Evolutionary conservation across 2,888 invertebrate species (phyloP), one percentile per base, ranked within the genome.

Genomic region (Portevinia maculata): DNA sequence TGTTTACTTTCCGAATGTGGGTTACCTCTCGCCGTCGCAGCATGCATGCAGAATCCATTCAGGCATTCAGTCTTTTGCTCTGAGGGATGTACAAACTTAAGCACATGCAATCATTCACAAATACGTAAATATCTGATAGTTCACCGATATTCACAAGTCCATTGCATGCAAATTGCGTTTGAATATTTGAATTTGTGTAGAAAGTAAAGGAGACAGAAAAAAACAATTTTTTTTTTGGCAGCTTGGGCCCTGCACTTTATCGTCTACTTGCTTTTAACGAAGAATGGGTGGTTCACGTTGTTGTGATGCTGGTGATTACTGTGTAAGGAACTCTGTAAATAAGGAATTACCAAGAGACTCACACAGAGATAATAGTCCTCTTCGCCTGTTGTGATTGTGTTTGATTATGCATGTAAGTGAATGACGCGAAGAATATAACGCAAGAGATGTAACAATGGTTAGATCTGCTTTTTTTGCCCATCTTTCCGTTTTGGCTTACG

Each of bases 161-260:
- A 62, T 76, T 57, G 39, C 67, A 67, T 79, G 67, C 57, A 74
- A 67, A 73, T 79, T 74, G 50, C 79, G 62, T 74, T 69, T 74
- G 48, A 74, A 74, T 62, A 74, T 74, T 79, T 69, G 55, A 79
- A 67, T 79, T 52, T 60, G 55, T 62, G 59, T 32, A 19, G 55
- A 57, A 50, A 30, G 11, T 19, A 30, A 39, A 24, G 21, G 28
- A 46, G 9, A 55, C n/a, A n/a, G n/a, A n/a, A n/a, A 37, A 9
- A 19, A 11, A 5, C 17, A 21, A 6, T 46, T 41, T 37, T 52
- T 34, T 59, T 65, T n/a, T n/a, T 13, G 15, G 6, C 11, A 17
- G n/a, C 13, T 48, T 28, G 13, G 48, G n/a, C 32, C 19, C 13
- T 50, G 19, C 21, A 52, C 15, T 46, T 37, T n/a, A 30, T 30